Percentiles rank a stretch among this genome's conserved stretches.
Conservation (phyloP, 2,113 vertebrate species). For the Rissa tridactyla region DNA sequence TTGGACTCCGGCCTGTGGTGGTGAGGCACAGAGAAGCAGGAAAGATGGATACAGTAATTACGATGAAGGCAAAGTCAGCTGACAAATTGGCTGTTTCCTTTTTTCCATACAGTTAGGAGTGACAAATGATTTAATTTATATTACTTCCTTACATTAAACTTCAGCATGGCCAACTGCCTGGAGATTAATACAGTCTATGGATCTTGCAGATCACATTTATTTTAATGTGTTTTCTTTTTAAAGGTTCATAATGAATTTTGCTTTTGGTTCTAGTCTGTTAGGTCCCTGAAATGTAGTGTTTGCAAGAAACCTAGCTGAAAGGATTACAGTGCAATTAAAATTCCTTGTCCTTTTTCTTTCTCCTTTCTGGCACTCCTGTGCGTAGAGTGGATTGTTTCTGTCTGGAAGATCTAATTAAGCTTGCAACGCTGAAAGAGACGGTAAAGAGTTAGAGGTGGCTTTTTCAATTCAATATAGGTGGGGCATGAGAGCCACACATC, state of each 20-base stretch:
- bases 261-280: constrained; percentile 1
- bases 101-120: neutral
- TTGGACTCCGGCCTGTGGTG: neutral
- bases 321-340: constrained; percentile 53
- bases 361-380: neutral
- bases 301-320: neutral
- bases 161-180: neutral
- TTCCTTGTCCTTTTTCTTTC: constrained; percentile 2
- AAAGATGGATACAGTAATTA: neutral
- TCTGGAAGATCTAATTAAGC: constrained; percentile 29
- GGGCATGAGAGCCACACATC: neutral
- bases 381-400: neutral
- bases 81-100: neutral
- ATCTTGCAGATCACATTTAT: neutral
- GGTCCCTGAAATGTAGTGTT: neutral
- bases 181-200: neutral
- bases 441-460: neutral
- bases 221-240: neutral
- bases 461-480: neutral
- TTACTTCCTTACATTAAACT: neutral
- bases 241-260: neutral
- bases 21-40: neutral
- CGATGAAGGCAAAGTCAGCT: neutral
- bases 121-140: constrained; percentile 7
- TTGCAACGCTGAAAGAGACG: neutral